Evolutionary conservation across 2,797 vertebrate genomes (phyloP).

Genomic region (Tokudaia tokunoshimensis): DNA sequence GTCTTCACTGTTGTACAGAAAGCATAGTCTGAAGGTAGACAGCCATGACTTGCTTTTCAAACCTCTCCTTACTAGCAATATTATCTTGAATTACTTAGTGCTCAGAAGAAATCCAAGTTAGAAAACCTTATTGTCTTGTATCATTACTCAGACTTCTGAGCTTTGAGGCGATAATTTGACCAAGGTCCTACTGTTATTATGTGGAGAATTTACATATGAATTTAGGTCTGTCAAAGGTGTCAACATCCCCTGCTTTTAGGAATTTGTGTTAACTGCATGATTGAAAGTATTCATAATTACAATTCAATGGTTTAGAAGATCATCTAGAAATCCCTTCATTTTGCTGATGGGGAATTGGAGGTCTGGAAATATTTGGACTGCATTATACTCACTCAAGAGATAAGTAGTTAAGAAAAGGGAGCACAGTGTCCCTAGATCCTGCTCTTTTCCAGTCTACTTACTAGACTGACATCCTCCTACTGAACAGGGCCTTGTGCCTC

Average conservation of each 20-base stretch:
- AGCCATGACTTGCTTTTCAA: slow-evolving; percentile 18
- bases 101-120: background rate
- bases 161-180: slow-evolving; percentile 36
- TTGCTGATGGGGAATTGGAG: slow-evolving; percentile 8
- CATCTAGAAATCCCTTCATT: background rate
- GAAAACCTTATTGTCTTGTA: slow-evolving; percentile 12
- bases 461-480: background rate
- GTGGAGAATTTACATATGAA: background rate
- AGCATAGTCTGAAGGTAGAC: slow-evolving; percentile 17
- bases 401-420: background rate
- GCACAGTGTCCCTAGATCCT: background rate
- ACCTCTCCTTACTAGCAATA: background rate
- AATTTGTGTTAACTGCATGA: slow-evolving; percentile 9
- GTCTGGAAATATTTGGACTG: background rate
- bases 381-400: slow-evolving; percentile 36
- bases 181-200: background rate
- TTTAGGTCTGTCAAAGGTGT: background rate
- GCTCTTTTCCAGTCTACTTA: background rate
- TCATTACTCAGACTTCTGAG: slow-evolving; percentile 30
- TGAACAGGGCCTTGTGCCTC: background rate
- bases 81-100: slow-evolving; percentile 18
- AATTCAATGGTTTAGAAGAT: background rate
- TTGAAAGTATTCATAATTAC: slow-evolving; percentile 26
- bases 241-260: background rate
- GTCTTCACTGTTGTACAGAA: background rate